Evolutionary conservation across 2,797 vertebrate species (phyloP), one percentile per base, ranked within the genome.

Genomic region (Pachyuromys duprasi): DNA sequence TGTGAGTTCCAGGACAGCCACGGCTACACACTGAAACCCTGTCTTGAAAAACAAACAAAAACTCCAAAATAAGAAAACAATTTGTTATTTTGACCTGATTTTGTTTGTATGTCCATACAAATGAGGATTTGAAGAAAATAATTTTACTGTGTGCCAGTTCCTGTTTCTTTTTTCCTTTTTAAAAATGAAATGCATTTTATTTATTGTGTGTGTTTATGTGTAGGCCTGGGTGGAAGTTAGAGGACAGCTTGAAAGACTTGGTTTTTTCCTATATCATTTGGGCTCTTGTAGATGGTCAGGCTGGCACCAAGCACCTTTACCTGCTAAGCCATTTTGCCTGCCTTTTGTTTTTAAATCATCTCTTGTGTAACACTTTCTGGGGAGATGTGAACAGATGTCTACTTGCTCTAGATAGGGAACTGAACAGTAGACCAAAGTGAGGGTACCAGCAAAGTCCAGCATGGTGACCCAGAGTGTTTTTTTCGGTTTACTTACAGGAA

Each of bases 101-200:
- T 95, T 93, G 75, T 69, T 91, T 93, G 28, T 57, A 39, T 93
- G 53, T 15, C 79, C 26, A 91, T 55, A 82, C 55, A 63, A 86
- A 78, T 86, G 55, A 90, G 42, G 4, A n/a, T 86, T 15, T 80
- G 42, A 94, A 74, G 31, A 89, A 3, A 87, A 82, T 88, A 63
- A 36, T 42, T 95, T 94, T 8, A 39, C 7, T 92, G 39, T 78
- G 13, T 84, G 57, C 72, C 5, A 53, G 3, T 78, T 31, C 6
- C 75, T 82, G 0, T 72, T 93, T 94, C 89, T 70, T 70, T 28
- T 5, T 65, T 69, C 6, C 36, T 76, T 74, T 60, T 80, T 1
- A 5, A 28, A 36, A 24, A 28, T 57, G 55, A 15, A 62, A 24
- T 26, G 4, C 39, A 42, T 74, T 45, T 31, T 31, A 31, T 45